Percentiles rank a stretch among this genome's conserved stretches.
Conservation (phyloP, 2,888 invertebrate genomes). For the Helleia helle region DNA sequence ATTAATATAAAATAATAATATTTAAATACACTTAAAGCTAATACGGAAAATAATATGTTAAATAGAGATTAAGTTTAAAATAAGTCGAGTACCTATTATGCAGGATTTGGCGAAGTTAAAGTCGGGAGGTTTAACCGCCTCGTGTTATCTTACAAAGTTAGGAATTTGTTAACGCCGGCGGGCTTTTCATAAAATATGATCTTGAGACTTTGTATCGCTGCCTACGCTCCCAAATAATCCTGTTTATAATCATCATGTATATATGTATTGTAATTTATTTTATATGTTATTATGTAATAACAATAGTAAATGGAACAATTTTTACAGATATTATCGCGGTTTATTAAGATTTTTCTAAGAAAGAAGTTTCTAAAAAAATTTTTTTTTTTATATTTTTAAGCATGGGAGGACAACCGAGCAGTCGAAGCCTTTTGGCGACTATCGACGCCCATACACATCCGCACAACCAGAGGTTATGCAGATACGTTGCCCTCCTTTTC, state of each 20-base stretch:
- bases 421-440: too few relatives aligned
- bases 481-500: too few relatives aligned
- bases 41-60: slow-evolving; percentile 1
- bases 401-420: too few relatives aligned
- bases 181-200: slow-evolving; percentile 38
- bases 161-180: slow-evolving; percentile 44
- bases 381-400: too few relatives aligned
- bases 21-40: not conserved
- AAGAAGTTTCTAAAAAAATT: too few relatives aligned
- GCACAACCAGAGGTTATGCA: too few relatives aligned
- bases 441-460: too few relatives aligned
- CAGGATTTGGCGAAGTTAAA: slow-evolving; percentile 32
- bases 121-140: slow-evolving; percentile 40
- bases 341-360: too few relatives aligned
- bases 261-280: not conserved
- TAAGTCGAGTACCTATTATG: slow-evolving; percentile 22
- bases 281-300: too few relatives aligned
- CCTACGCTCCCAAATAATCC: slow-evolving; percentile 14
- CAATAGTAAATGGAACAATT: too few relatives aligned
- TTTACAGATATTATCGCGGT: too few relatives aligned
- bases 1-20: too few relatives aligned
- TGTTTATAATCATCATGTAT: not conserved
- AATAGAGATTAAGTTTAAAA: slow-evolving; percentile 13
- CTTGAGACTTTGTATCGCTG: slow-evolving; percentile 18
- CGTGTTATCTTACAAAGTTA: slow-evolving; percentile 54